Conservation (phyloP, 2,888 invertebrate genomes). For the Phoronis australis region DNA sequence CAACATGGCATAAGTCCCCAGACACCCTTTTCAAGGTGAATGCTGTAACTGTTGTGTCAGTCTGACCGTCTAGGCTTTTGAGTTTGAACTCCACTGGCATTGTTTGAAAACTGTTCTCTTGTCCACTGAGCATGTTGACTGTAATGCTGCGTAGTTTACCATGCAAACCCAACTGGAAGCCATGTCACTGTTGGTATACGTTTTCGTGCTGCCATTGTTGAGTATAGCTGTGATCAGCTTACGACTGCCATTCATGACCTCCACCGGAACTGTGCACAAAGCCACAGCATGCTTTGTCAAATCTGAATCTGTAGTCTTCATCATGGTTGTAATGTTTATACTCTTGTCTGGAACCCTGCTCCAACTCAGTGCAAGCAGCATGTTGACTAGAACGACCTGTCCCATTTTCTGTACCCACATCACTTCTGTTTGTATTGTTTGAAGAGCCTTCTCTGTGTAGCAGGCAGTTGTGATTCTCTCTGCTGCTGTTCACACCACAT, state of each 20-base stretch:
- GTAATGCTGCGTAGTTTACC: neutral
- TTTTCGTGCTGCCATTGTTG: conserved; percentile 4
- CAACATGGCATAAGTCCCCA: conserved; percentile 3
- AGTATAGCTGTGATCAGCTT: neutral
- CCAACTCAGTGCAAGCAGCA: neutral
- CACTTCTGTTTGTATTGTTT: neutral
- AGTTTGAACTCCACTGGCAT: conserved; percentile 6
- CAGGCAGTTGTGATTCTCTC: conserved; percentile 6
- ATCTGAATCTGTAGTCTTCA: neutral
- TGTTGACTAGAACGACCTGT: no score
- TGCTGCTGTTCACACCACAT: conserved; percentile 5
- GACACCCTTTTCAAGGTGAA: conserved; percentile 6
- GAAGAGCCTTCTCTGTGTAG: no score
- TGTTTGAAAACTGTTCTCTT: conserved; percentile 4
- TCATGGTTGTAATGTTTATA: neutral
- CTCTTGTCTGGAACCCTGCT: neutral
- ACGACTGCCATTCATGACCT: neutral
- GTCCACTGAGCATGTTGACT: conserved; percentile 6
- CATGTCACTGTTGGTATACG: conserved; percentile 2
- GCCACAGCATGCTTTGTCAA: neutral
- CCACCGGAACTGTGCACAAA: conserved; percentile 5
- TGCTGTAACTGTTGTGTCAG: conserved; percentile 4
- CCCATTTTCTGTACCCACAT: neutral
- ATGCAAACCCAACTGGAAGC: neutral
- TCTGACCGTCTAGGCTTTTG: conserved; percentile 6